Evolutionary conservation across 2,113 vertebrate species (phyloP), one percentile per base, ranked within the genome.

Genomic region (Catharus fuscescens): DNA sequence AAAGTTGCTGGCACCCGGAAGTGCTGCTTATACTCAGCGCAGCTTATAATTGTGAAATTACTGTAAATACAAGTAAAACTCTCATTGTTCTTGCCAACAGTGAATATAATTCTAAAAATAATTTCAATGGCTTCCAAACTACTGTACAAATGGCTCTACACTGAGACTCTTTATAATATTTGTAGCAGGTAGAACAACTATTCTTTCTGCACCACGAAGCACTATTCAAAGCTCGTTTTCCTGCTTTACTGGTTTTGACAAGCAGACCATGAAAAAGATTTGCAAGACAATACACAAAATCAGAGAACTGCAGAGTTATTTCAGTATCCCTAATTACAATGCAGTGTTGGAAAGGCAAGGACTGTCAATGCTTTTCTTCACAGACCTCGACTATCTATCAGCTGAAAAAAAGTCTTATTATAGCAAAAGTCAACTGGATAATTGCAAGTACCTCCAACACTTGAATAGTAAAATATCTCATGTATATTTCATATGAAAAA

Each of bases 271-370:
- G 53, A 90, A 90, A 70, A 4, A 92, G 56, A 90, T 95, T 93
- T 95, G 86, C 91, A 95, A 88, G 71, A 90, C 88, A 95, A 96
- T 90, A 78, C 60, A 64, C 16, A 88, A 92, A 93, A 80, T 80
- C 56, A 90, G 18, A 32, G 60, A 86, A 88, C 60, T 83, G 72
- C 36, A 77, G 80, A 66, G 56, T 90, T 96, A 90, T 80, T 93
- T 90, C 54, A 77, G 38, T 80, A 80, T 69, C 32, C 72, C 21
- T 92, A 92, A 93, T 93, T 93, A 86, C 32, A 77, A 47, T 31
- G 32, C 32, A 42, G 56, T 70, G 11, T 47, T 76, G n/a, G 40
- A 83, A 94, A 77, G 11, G 19, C 28, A 86, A 80, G 62, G 29
- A 48, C 29, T 86, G 36, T 65, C 0, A 1, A 40, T 1, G 5